A percentile compares a stretch with the other conserved stretches of the same genome.
Conservation (phyloP, 2,113 vertebrate species). For the Himantopus leucocephalus region DNA sequence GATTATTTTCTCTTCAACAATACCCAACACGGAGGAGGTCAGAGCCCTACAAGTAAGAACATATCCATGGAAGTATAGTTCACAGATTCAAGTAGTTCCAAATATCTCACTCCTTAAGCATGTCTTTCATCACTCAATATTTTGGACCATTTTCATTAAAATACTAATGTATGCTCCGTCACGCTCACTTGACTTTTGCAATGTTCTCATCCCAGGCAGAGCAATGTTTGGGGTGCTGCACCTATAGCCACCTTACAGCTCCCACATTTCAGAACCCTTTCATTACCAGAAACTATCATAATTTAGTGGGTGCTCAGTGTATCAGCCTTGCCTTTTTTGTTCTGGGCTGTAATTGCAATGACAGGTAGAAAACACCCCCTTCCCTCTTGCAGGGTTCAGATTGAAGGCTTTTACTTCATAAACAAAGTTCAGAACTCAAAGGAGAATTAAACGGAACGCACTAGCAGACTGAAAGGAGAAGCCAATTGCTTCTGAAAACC, state of each 20-base stretch:
- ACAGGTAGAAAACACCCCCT: neutral
- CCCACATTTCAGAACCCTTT: slow-evolving; percentile 23
- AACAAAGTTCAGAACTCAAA: neutral
- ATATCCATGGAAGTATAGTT: neutral
- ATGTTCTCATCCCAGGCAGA: neutral
- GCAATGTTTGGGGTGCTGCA: neutral
- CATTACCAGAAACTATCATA: slow-evolving; percentile 54
- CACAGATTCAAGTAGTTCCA: neutral
- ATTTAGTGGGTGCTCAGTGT: slow-evolving; percentile 18
- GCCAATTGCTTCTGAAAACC: neutral
- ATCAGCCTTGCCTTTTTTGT: slow-evolving; percentile 33
- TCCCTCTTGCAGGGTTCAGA: slow-evolving; percentile 11
- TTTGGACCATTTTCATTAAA: neutral
- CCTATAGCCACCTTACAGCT: neutral
- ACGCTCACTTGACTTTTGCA: neutral
- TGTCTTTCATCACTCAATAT: neutral
- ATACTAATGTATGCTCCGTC: neutral
- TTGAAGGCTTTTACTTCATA: neutral
- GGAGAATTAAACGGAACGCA: neutral
- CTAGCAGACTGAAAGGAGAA: neutral
- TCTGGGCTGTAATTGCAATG: slow-evolving; percentile 45
- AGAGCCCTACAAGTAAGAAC: neutral
- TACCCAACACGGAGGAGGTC: neutral
- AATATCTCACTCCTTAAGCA: neutral
- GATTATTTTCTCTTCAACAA: neutral